phyloP scores from a whole-genome alignment of 2,113 vertebrate genomes.

The Rhinopithecus roxellana region DNA sequence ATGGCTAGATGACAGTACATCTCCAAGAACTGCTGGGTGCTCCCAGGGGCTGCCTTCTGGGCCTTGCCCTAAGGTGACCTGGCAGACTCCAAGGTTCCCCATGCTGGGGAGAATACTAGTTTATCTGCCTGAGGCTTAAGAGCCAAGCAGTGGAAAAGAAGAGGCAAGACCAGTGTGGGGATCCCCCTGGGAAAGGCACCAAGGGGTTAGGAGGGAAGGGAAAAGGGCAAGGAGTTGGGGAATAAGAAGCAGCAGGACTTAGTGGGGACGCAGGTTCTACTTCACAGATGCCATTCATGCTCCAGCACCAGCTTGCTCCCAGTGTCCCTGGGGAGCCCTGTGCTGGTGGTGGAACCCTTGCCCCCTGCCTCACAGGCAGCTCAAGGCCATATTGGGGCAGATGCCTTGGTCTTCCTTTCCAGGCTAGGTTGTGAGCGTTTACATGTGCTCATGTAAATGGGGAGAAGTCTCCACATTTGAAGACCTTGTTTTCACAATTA shows the following conservation, averaged over 20 bases:
- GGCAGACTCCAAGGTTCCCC: slow-evolving; percentile 58
- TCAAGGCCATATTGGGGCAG: slow-evolving; percentile 41
- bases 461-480: slow-evolving; percentile 56
- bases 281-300: slow-evolving; percentile 57
- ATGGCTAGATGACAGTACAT: slow-evolving; percentile 18
- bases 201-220: slow-evolving; percentile 43
- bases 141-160: slow-evolving; percentile 60
- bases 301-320: slow-evolving; percentile 47
- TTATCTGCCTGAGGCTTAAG: slow-evolving; percentile 56
- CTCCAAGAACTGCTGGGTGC: slow-evolving; percentile 42
- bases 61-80: background rate
- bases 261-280: slow-evolving; percentile 23
- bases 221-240: slow-evolving; percentile 39
- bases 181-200: slow-evolving; percentile 59
- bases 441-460: slow-evolving; percentile 65
- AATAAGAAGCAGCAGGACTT: slow-evolving; percentile 68
- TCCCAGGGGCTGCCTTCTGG: slow-evolving; percentile 11
- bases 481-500: slow-evolving; percentile 66
- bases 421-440: slow-evolving; percentile 63
- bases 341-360: slow-evolving; percentile 49
- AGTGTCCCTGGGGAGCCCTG: slow-evolving; percentile 9
- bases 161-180: slow-evolving; percentile 26
- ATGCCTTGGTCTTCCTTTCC: slow-evolving; percentile 38
- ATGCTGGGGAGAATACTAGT: slow-evolving; percentile 46
- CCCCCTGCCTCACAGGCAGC: slow-evolving; percentile 30